These are phyloP conservation scores for Coturnix japonica DNA, from an alignment of 2,113 vertebrate species.

Conservation along the genomic window DNA sequence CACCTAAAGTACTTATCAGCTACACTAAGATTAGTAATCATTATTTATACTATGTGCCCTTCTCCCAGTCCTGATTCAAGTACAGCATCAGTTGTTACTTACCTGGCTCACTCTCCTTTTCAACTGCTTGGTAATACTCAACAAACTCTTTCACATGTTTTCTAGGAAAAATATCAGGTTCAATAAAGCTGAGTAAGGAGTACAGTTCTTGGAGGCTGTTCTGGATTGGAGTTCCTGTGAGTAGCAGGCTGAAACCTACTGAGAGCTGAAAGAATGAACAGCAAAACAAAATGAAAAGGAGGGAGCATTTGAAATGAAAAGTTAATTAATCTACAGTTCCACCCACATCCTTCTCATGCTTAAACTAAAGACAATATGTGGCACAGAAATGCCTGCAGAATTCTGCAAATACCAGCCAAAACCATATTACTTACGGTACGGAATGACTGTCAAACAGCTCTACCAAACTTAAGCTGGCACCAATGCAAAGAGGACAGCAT, in stretches of 20 bases:
- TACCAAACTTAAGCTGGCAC: not conserved
- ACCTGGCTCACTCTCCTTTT: conserved; percentile 80
- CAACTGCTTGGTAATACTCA: conserved; percentile 78
- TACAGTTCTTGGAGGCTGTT: conserved; percentile 92
- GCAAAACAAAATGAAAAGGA: not conserved
- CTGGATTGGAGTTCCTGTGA: conserved; percentile 95
- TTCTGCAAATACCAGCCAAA: not conserved
- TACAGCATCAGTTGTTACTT: conserved; percentile 10
- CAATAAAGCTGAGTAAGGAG: conserved; percentile 89
- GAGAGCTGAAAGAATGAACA: conserved; percentile 81
- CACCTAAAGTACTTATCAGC: not conserved
- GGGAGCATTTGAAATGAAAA: not conserved
- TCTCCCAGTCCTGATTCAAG: not conserved
- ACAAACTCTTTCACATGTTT: conserved; percentile 81
- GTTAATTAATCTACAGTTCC: not conserved
- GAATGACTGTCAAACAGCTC: not conserved
- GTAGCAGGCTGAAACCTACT: conserved; percentile 83
- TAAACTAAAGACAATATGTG: not conserved
- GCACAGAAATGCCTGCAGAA: not conserved
- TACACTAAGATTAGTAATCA: not conserved
- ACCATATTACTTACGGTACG: not conserved
- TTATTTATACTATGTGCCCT: not conserved
- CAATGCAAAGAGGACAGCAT: not conserved
- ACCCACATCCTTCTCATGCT: not conserved
- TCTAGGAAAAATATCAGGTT: conserved; percentile 83